phyloP scores from a whole-genome alignment of 2,797 vertebrate species.

The Miichthys miiuy region DNA sequence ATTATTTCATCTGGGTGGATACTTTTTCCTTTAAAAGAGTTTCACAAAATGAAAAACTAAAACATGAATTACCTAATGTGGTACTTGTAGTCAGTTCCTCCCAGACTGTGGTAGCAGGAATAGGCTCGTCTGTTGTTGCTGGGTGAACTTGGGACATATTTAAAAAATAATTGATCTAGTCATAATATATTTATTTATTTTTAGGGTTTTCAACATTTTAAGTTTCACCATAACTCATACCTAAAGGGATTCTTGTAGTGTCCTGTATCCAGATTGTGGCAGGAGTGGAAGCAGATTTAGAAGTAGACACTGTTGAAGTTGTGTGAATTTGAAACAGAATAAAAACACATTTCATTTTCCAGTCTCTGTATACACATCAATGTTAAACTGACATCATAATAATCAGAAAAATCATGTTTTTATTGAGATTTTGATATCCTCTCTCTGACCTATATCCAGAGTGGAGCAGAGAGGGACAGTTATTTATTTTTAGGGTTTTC shows the following conservation, averaged over 20 bases:
- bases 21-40: neutral
- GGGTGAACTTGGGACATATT: constrained; percentile 21
- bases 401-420: neutral
- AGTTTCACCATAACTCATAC: neutral
- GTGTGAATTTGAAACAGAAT: constrained; percentile 47
- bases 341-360: constrained; percentile 1
- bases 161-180: neutral
- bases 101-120: constrained; percentile 42
- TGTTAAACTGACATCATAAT: neutral
- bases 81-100: constrained; percentile 17
- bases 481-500: neutral
- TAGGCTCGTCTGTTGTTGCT: constrained; percentile 9
- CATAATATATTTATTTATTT: neutral
- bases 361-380: neutral
- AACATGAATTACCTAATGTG: constrained; percentile 49
- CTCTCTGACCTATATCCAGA: constrained; percentile 59
- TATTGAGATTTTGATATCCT: neutral
- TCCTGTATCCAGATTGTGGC: constrained; percentile 13
- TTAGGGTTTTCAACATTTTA: neutral
- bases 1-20: neutral
- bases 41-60: neutral
- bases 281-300: constrained; percentile 19
- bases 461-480: constrained; percentile 55
- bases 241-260: constrained; percentile 9
- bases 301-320: constrained; percentile 39